Conservation (phyloP, 1,140 invertebrate genomes). For the Chelonus insularis region DNA sequence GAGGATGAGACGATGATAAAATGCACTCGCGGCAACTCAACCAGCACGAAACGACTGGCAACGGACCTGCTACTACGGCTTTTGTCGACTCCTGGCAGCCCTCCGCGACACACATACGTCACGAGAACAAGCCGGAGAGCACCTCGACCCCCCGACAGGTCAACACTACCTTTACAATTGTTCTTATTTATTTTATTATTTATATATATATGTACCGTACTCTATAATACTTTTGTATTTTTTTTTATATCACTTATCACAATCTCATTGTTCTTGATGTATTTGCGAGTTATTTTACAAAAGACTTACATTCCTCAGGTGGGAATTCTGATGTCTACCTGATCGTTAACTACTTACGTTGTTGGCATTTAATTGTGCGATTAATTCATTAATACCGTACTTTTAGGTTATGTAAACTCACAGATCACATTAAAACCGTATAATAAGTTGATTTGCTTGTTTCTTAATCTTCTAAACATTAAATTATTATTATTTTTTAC, state of each 20-base stretch:
- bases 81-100: slow-evolving; percentile 36
- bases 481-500: slow-evolving; percentile 30
- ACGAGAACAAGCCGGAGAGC: slow-evolving; percentile 32
- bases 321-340: slow-evolving; percentile 34
- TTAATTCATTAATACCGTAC: slow-evolving; percentile 27
- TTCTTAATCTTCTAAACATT: background rate
- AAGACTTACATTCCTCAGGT: slow-evolving; percentile 55
- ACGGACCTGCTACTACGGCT: background rate
- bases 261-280: background rate
- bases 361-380: slow-evolving; percentile 33
- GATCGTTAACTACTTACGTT: slow-evolving; percentile 28
- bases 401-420: background rate
- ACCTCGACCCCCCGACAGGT: slow-evolving; percentile 37
- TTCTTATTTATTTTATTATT: background rate
- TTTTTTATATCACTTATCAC: background rate
- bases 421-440: background rate
- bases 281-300: slow-evolving; percentile 18
- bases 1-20: slow-evolving; percentile 30
- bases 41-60: slow-evolving; percentile 34
- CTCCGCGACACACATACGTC: slow-evolving; percentile 56
- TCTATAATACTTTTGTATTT: background rate
- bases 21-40: slow-evolving; percentile 26
- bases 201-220: background rate
- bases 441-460: background rate
- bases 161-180: slow-evolving; percentile 22